Conservation (phyloP, 2,888 invertebrate genomes). For the Synergus gifuensis region DNA sequence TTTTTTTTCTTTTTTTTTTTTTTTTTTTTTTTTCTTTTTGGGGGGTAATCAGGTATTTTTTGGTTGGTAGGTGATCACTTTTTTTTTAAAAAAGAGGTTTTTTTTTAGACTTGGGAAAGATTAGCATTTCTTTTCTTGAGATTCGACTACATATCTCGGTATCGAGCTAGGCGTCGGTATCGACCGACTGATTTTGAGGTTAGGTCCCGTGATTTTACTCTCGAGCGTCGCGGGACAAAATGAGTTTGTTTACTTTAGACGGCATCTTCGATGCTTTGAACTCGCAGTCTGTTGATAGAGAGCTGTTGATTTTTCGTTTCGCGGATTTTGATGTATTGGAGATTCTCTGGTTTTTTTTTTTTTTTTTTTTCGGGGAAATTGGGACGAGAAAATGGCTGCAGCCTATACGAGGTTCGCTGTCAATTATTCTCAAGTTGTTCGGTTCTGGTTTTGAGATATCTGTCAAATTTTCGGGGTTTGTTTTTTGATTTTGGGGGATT, state of each 20-base stretch:
- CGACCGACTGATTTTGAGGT: slow-evolving; percentile 34
- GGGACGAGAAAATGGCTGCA: slow-evolving; percentile 40
- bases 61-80: neutral
- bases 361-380: slow-evolving; percentile 5
- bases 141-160: neutral
- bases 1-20: no score
- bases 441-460: slow-evolving; percentile 51
- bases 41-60: neutral
- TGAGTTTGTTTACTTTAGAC: slow-evolving; percentile 29
- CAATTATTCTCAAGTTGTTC: slow-evolving; percentile 8
- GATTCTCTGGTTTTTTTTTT: neutral
- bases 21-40: no score
- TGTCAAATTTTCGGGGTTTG: neutral
- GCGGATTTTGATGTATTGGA: neutral
- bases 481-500: neutral
- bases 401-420: slow-evolving; percentile 18
- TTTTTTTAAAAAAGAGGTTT: neutral
- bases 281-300: neutral
- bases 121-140: neutral
- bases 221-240: slow-evolving; percentile 16
- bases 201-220: neutral
- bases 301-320: neutral
- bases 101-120: neutral
- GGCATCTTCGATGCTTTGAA: neutral
- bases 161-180: slow-evolving; percentile 32